phyloP scores from a whole-genome alignment of 2,888 invertebrate species.

The Polymixis flavicincta region DNA sequence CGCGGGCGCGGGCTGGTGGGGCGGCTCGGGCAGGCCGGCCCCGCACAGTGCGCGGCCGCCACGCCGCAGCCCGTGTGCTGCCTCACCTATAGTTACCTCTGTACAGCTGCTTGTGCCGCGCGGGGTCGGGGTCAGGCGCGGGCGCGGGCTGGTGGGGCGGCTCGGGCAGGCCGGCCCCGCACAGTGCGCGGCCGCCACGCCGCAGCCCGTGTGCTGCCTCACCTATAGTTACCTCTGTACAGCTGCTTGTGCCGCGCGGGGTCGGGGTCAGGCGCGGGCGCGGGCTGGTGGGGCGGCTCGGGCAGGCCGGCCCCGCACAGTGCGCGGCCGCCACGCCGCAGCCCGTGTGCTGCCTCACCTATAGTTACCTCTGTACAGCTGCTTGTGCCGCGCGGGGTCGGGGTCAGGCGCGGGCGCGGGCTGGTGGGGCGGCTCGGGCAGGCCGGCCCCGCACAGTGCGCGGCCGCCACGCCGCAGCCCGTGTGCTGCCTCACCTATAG shows the following conservation, averaged over 20 bases:
- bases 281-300: constrained; percentile 47
- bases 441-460: too few species aligned
- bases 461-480: constrained; percentile 78
- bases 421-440: too few species aligned
- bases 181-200: constrained; percentile 63
- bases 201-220: constrained; percentile 71
- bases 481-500: too few species aligned
- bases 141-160: constrained; percentile 61
- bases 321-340: constrained; percentile 76
- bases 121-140: constrained; percentile 27
- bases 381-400: constrained; percentile 55
- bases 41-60: constrained; percentile 70
- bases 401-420: constrained; percentile 44
- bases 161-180: constrained; percentile 75
- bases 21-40: constrained; percentile 73
- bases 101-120: constrained; percentile 65
- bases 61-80: constrained; percentile 65
- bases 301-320: constrained; percentile 66
- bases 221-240: constrained; percentile 71
- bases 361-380: constrained; percentile 70
- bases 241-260: constrained; percentile 60
- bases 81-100: constrained; percentile 73
- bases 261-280: constrained; percentile 29
- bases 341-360: constrained; percentile 85
- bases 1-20: constrained; percentile 50